Conservation (phyloP, 2,888 invertebrate species). For the Eucera pruinosa region DNA sequence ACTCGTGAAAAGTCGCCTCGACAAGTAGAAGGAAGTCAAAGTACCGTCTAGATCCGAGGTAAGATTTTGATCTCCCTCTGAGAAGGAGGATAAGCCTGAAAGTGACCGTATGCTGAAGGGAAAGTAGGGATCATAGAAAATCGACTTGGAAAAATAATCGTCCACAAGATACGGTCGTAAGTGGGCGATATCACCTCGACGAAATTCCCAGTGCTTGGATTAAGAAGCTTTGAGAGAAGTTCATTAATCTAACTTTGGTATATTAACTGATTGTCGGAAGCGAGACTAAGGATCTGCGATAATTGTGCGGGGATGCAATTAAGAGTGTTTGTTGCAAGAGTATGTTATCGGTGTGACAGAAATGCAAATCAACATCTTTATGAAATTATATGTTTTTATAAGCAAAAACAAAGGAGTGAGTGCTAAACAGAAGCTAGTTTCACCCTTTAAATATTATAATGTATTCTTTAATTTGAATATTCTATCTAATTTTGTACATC, state of each 20-base stretch:
- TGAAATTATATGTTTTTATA: too few relatives aligned
- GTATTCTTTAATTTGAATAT: too few relatives aligned
- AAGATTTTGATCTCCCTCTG: slow-evolving; percentile 66
- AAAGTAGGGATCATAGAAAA: not conserved
- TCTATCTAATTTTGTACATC: too few relatives aligned
- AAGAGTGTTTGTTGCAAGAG: too few relatives aligned
- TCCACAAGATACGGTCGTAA: not conserved
- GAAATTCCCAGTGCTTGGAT: not conserved
- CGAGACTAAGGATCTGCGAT: not conserved
- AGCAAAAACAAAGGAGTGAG: too few relatives aligned
- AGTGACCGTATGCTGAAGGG: not conserved
- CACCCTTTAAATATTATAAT: too few relatives aligned
- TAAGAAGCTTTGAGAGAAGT: not conserved
- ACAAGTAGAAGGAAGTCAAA: slow-evolving; percentile 49
- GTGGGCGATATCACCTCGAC: not conserved
- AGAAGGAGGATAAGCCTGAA: not conserved
- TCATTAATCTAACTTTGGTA: slow-evolving; percentile 1
- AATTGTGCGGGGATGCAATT: too few relatives aligned
- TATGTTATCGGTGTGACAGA: too few relatives aligned
- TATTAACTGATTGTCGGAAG: not conserved
- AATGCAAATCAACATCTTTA: too few relatives aligned
- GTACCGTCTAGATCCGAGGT: slow-evolving; percentile 72
- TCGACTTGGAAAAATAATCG: slow-evolving; percentile 18
- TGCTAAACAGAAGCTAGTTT: too few relatives aligned
- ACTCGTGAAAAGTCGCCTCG: slow-evolving; percentile 38